Conservation (phyloP, 2,113 vertebrate species). For the Rhinoderma darwinii region DNA sequence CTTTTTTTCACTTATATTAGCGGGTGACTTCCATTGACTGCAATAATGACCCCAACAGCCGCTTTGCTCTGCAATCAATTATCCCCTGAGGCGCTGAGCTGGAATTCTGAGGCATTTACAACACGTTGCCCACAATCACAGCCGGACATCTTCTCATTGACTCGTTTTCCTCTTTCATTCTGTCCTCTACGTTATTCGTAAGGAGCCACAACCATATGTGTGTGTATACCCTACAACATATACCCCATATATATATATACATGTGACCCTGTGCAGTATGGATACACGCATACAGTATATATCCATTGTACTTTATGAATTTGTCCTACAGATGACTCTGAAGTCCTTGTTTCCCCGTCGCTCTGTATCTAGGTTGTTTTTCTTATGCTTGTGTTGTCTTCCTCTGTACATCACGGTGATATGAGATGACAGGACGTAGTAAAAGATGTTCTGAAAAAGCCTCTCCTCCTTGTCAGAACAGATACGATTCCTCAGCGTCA, state of each 20-base stretch:
- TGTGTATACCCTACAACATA: no score
- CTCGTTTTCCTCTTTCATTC: not conserved
- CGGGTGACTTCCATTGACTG: slow-evolving; percentile 34
- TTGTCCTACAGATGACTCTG: not conserved
- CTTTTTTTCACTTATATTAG: slow-evolving; percentile 22
- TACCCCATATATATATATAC: no score
- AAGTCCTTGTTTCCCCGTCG: not conserved
- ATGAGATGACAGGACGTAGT: not conserved
- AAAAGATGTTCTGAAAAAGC: not conserved
- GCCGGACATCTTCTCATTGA: not conserved
- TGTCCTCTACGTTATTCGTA: not conserved
- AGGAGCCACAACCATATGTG: not conserved
- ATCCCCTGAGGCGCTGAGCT: not conserved
- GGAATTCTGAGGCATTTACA: not conserved
- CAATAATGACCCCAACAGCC: slow-evolving; percentile 7
- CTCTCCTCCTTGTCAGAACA: not conserved
- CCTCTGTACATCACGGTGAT: not conserved
- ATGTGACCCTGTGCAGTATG: not conserved
- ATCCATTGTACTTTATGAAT: not conserved
- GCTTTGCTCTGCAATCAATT: slow-evolving; percentile 12
- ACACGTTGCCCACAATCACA: not conserved
- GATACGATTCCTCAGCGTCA: not conserved
- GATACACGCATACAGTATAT: not conserved
- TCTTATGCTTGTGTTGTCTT: not conserved
- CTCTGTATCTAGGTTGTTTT: not conserved